Evolutionary conservation across 2,888 invertebrate genomes (phyloP).

Genomic region (Pyrocoelia pectoralis): DNA sequence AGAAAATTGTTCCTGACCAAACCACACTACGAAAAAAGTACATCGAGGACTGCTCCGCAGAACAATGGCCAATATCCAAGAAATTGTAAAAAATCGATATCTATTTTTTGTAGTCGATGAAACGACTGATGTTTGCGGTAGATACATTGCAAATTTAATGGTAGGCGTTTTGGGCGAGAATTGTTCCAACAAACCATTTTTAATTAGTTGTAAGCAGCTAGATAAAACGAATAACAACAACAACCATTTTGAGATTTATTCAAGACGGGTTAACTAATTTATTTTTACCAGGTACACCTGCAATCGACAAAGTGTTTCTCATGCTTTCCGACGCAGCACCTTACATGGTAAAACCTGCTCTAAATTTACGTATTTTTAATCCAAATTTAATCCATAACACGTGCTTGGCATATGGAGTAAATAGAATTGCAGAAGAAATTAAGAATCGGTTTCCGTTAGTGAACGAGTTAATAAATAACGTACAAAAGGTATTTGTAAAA

Average conservation of each 20-base stretch:
- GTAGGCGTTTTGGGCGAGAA: too few species aligned
- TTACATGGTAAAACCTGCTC: slow-evolving; percentile 42
- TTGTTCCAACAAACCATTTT: too few species aligned
- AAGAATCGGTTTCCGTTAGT: slow-evolving; percentile 40
- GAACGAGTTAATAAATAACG: slow-evolving; percentile 42
- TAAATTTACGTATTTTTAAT: slow-evolving; percentile 43
- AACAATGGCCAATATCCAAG: too few species aligned
- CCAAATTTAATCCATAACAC: slow-evolving; percentile 47
- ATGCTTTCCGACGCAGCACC: too few species aligned
- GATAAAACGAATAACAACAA: too few species aligned
- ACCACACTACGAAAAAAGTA: background rate
- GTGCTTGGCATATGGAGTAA: slow-evolving; percentile 48
- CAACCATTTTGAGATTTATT: too few species aligned
- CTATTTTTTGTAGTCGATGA: slow-evolving; percentile 5
- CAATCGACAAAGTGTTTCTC: too few species aligned
- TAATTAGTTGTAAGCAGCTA: too few species aligned
- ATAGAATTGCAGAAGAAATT: slow-evolving; percentile 46
- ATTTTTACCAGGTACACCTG: too few species aligned
- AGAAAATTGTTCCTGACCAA: background rate
- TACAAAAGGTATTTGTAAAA: slow-evolving; percentile 49
- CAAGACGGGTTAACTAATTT: too few species aligned
- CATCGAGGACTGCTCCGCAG: too few species aligned
- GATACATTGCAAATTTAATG: slow-evolving; percentile 3
- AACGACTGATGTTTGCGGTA: slow-evolving; percentile 6
- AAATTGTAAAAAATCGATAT: slow-evolving; percentile 3